These are phyloP conservation scores for Atrichornis clamosus DNA, from an alignment of 2,113 vertebrate species.

Conservation along the genomic window DNA sequence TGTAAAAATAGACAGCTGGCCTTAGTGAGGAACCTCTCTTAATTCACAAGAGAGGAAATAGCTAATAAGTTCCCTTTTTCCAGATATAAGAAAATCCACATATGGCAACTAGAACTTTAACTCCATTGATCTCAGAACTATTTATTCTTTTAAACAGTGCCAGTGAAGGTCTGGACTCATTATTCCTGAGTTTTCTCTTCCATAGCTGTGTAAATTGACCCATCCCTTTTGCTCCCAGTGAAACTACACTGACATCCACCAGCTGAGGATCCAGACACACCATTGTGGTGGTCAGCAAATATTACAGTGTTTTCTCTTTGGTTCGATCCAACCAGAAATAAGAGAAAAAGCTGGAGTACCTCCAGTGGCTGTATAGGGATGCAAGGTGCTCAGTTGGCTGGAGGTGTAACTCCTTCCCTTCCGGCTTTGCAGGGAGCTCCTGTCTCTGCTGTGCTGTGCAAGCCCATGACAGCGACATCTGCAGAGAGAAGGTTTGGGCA, in stretches of 20 bases:
- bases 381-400: rapidly evolving
- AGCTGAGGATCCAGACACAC: neutral
- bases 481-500: neutral
- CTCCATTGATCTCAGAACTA: neutral
- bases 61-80: neutral
- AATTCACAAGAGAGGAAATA: neutral
- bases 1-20: neutral
- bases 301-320: neutral
- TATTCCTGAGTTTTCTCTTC: neutral
- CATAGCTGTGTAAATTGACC: neutral
- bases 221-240: neutral
- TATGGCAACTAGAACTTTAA: neutral
- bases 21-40: neutral
- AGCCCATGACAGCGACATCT: neutral
- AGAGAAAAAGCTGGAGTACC: neutral
- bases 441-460: neutral
- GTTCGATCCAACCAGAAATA: neutral
- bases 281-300: neutral
- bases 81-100: neutral
- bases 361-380: rapidly evolving
- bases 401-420: neutral
- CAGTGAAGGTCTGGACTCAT: neutral
- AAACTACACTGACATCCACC: neutral
- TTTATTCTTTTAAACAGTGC: neutral
- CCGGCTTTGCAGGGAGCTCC: neutral